Percentiles rank a stretch among this genome's conserved stretches.
Conservation (phyloP, 2,888 invertebrate genomes). For the Trichogramma evanescens region DNA sequence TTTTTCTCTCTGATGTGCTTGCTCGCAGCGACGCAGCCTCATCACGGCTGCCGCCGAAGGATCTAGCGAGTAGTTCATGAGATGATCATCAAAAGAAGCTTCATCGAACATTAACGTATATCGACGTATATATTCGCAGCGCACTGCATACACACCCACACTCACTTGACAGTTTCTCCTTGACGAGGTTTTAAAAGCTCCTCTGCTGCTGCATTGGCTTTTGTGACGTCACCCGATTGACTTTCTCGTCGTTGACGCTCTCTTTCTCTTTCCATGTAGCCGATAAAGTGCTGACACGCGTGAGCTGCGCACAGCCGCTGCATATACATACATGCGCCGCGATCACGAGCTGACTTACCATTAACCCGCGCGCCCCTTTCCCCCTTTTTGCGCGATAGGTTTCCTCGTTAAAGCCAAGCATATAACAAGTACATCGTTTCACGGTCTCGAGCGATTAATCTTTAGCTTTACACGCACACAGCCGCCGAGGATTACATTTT, state of each 20-base stretch:
- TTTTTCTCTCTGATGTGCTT: neutral
- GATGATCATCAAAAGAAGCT: too few species aligned
- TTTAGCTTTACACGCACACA: slow-evolving; percentile 3
- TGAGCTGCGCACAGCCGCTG: neutral
- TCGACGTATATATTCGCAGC: too few species aligned
- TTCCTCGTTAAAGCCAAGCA: slow-evolving; percentile 11
- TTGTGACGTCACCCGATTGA: slow-evolving; percentile 1
- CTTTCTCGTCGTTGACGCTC: neutral
- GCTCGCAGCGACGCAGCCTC: too few species aligned
- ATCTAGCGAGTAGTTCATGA: too few species aligned
- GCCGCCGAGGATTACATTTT: neutral
- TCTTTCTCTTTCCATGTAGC: slow-evolving; percentile 1
- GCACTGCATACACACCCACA: neutral
- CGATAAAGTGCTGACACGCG: slow-evolving; percentile 15
- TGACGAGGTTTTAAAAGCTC: slow-evolving; percentile 5
- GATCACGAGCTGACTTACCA: slow-evolving; percentile 12
- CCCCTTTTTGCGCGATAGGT: neutral
- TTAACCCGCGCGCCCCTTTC: slow-evolving; percentile 7
- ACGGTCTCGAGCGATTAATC: slow-evolving; percentile 31
- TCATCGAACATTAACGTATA: too few species aligned
- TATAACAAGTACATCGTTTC: slow-evolving; percentile 19
- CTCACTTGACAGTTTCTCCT: neutral
- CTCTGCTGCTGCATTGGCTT: neutral
- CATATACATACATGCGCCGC: neutral
- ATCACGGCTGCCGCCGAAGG: too few species aligned